Conservation (phyloP, 2,888 invertebrate genomes). For the Helicoverpa assulta region DNA sequence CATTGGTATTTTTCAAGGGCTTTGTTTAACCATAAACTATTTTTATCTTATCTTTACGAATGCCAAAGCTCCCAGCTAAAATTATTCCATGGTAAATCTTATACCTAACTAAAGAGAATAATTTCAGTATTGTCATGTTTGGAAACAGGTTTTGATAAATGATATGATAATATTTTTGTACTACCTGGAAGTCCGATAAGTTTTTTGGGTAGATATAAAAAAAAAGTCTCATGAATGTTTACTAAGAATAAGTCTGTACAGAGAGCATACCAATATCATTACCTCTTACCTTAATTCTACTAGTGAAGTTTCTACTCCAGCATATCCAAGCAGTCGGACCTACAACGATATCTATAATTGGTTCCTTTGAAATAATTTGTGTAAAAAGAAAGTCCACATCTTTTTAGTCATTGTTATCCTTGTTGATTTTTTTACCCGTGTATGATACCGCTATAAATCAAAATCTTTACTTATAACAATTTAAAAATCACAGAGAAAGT, state of each 20-base stretch:
- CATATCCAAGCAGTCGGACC: background rate
- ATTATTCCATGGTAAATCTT: slow-evolving; percentile 20
- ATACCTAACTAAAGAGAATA: no score
- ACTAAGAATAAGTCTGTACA: no score
- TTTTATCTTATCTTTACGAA: slow-evolving; percentile 50
- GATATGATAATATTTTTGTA: background rate
- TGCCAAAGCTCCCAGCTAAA: slow-evolving; percentile 33
- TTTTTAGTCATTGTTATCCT: slow-evolving; percentile 7
- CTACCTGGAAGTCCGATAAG: slow-evolving; percentile 1
- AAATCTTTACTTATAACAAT: no score
- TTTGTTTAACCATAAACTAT: slow-evolving; percentile 26
- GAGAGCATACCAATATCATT: no score
- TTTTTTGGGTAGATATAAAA: no score
- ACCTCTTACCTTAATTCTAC: background rate
- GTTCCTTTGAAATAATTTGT: slow-evolving; percentile 16
- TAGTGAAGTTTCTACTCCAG: background rate
- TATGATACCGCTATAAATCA: background rate
- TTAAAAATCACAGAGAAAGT: no score
- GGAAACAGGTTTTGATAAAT: background rate
- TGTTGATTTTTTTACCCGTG: slow-evolving; percentile 5
- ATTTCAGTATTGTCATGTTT: background rate
- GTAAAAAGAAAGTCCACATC: background rate
- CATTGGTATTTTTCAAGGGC: slow-evolving; percentile 42
- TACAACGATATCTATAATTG: slow-evolving; percentile 4
- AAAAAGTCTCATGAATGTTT: no score